phyloP scores from a whole-genome alignment of 1,140 invertebrate genomes.

The Chironomus striatipennis region DNA sequence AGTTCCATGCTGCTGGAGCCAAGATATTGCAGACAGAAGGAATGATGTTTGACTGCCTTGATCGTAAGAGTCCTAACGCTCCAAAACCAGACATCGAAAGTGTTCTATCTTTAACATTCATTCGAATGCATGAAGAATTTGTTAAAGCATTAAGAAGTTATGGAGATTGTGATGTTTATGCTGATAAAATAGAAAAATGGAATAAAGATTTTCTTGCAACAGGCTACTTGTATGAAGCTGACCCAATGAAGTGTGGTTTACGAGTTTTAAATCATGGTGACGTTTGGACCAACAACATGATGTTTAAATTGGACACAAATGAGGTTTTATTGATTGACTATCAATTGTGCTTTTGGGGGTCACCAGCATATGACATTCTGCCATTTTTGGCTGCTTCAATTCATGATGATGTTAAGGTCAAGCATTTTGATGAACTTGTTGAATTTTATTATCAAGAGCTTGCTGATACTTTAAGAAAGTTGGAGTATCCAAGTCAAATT shows the following conservation, averaged over 20 bases:
- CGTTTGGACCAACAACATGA: conserved; percentile 53
- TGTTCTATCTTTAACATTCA: neutral
- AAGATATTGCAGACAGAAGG: conserved; percentile 41
- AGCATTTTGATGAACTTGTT: conserved; percentile 39
- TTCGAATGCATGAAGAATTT: neutral
- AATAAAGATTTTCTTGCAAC: conserved; percentile 30
- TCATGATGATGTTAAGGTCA: conserved; percentile 31
- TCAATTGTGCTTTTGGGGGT: conserved; percentile 35
- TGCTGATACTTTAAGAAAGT: conserved; percentile 34
- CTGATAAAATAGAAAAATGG: conserved; percentile 37
- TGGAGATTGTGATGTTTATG: conserved; percentile 32
- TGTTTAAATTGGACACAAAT: conserved; percentile 48
- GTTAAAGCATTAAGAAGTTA: neutral
- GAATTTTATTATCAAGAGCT: conserved; percentile 39
- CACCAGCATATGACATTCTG: conserved; percentile 35
- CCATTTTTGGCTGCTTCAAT: conserved; percentile 35
- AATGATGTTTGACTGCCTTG: neutral
- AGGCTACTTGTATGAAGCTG: conserved; percentile 28
- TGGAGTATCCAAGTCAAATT: conserved; percentile 37
- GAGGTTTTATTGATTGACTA: conserved; percentile 45
- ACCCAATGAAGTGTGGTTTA: conserved; percentile 37
- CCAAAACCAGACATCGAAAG: neutral
- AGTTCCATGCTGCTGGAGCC: conserved; percentile 46
- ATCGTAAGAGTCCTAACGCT: conserved; percentile 21
- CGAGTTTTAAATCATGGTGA: conserved; percentile 50